These are phyloP conservation scores for Amphipoea lucens DNA, from an alignment of 2,888 invertebrate genomes.

Conservation along the genomic window DNA sequence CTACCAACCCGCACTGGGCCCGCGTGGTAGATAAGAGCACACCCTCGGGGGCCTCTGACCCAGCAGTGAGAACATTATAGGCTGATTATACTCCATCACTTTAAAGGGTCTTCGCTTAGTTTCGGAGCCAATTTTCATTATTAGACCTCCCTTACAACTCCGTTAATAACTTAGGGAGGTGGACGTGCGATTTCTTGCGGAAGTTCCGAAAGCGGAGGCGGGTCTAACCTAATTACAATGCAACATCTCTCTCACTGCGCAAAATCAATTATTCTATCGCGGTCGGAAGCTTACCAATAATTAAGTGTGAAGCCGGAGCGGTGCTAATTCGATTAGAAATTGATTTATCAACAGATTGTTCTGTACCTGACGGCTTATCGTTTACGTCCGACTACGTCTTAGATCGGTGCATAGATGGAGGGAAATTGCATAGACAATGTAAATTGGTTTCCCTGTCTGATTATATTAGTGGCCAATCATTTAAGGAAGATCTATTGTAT, in stretches of 20 bases:
- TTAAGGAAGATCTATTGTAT: background rate
- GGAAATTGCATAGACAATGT: conserved; percentile 8
- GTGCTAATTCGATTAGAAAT: conserved; percentile 41
- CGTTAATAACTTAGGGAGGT: background rate
- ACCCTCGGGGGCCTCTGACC: too few relatives aligned
- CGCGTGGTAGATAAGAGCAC: too few relatives aligned
- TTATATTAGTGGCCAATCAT: conserved; percentile 14
- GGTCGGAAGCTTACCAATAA: conserved; percentile 22
- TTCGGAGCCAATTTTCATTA: background rate
- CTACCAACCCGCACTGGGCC: too few relatives aligned
- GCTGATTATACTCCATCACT: too few relatives aligned
- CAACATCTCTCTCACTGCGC: background rate
- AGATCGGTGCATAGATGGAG: background rate
- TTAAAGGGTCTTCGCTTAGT: background rate
- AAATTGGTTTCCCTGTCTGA: conserved; percentile 2
- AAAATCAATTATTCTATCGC: conserved; percentile 10
- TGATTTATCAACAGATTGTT: conserved; percentile 35
- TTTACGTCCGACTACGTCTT: background rate
- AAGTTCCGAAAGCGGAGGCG: too few relatives aligned
- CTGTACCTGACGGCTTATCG: conserved; percentile 23
- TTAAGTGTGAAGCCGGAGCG: conserved; percentile 13
- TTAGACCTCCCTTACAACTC: background rate
- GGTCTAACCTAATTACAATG: background rate
- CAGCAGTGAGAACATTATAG: too few relatives aligned
- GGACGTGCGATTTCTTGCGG: background rate